Conservation (phyloP, 2,888 invertebrate genomes). For the Lithophane semibrunnea region DNA sequence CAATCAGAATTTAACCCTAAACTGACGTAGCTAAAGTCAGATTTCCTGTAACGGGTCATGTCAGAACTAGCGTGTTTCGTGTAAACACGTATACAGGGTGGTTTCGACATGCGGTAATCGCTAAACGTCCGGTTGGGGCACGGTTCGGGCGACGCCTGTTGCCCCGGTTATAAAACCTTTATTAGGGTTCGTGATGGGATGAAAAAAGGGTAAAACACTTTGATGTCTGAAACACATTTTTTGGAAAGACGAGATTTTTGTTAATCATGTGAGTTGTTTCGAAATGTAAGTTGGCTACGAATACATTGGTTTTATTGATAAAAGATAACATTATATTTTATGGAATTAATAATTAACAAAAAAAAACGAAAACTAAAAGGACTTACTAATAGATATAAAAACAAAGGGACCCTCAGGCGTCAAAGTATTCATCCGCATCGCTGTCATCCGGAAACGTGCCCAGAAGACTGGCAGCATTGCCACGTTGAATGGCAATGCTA, state of each 20-base stretch:
- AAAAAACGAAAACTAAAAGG: too few species aligned
- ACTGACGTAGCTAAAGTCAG: conserved; percentile 3
- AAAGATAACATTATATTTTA: too few species aligned
- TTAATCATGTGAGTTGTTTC: conserved; percentile 25
- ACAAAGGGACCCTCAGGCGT: too few species aligned
- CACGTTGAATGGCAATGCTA: too few species aligned
- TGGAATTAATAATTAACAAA: too few species aligned
- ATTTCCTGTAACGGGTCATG: conserved; percentile 33
- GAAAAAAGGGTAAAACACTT: conserved; percentile 69
- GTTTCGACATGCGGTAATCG: conserved; percentile 74
- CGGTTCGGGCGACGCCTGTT: conserved; percentile 70
- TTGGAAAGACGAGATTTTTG: conserved; percentile 48
- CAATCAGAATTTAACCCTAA: conserved; percentile 26
- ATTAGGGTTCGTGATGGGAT: conserved; percentile 70
- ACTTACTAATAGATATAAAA: too few species aligned
- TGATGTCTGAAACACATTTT: conserved; percentile 65
- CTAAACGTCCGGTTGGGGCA: conserved; percentile 67
- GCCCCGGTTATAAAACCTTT: conserved; percentile 74
- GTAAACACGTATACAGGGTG: conserved; percentile 69
- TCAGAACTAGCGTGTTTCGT: conserved; percentile 66
- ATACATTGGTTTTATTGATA: too few species aligned
- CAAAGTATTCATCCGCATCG: too few species aligned
- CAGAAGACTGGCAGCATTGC: too few species aligned
- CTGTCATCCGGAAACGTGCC: too few species aligned
- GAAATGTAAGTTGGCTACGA: not conserved